Percentiles rank a stretch among this genome's conserved stretches.
These are phyloP conservation scores for Ormyrus nitidulus DNA, from an alignment of 2,888 invertebrate species.

Conservation along the genomic window DNA sequence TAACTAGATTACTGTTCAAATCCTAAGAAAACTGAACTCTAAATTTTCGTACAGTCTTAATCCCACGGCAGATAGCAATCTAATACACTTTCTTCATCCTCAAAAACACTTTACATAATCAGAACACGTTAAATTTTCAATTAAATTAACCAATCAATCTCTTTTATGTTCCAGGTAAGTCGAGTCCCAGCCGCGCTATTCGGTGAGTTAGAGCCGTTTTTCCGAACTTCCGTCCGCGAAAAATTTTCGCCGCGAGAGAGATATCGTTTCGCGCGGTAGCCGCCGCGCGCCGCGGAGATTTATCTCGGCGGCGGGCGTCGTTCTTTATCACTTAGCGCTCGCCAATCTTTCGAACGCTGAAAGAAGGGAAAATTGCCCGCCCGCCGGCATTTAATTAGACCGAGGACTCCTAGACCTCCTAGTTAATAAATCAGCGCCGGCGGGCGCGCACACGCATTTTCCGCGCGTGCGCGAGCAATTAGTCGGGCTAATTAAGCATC, in stretches of 20 bases:
- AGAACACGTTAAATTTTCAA: too few species aligned
- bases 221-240: too few species aligned
- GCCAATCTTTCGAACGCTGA: background rate
- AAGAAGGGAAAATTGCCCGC: slow-evolving; percentile 6
- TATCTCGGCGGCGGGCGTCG: background rate
- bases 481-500: slow-evolving; percentile 71
- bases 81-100: too few species aligned
- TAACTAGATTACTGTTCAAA: too few species aligned
- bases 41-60: too few species aligned
- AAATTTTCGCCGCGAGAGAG: too few species aligned
- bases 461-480: slow-evolving; percentile 67
- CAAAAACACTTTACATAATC: too few species aligned
- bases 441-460: slow-evolving; percentile 63
- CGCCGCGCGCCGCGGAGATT: background rate
- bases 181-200: background rate
- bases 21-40: too few species aligned
- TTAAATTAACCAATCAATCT: too few species aligned
- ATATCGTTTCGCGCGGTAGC: background rate
- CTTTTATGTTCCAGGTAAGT: slow-evolving; percentile 9
- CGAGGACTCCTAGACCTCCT: slow-evolving; percentile 4
- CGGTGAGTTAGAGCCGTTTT: too few species aligned
- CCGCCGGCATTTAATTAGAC: slow-evolving; percentile 44
- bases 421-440: slow-evolving; percentile 69
- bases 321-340: background rate
- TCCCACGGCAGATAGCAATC: too few species aligned